Evolutionary conservation across 2,797 vertebrate species (phyloP).

Genomic region (Sebastes wilsoni): DNA sequence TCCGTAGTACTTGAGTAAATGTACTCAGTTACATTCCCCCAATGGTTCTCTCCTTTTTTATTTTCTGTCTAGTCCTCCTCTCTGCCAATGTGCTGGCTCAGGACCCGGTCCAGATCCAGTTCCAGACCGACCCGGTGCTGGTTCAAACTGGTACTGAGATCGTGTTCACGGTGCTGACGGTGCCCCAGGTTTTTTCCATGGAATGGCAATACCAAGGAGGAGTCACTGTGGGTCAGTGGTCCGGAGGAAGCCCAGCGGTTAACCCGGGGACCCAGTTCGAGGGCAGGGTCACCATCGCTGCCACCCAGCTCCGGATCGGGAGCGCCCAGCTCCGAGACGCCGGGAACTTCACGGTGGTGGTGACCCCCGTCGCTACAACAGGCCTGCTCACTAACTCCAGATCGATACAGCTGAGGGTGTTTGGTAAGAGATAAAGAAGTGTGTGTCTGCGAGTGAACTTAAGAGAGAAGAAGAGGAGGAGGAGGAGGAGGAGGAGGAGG

Average conservation of each 20-base stretch:
- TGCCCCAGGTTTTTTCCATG: constrained; percentile 58
- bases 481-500: too few species aligned
- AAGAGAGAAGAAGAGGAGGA: background rate
- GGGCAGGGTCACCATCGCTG: constrained; percentile 70
- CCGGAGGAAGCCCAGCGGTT: rapidly evolving
- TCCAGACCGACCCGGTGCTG: constrained; percentile 71
- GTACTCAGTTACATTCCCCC: background rate
- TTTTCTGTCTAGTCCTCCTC: constrained; percentile 45
- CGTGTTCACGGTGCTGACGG: constrained; percentile 69
- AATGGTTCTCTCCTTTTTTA: background rate
- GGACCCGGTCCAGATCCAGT: constrained; percentile 69
- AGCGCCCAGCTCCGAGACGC: constrained; percentile 68
- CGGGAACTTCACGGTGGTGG: constrained; percentile 75
- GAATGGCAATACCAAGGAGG: constrained; percentile 65
- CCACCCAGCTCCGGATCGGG: constrained; percentile 73
- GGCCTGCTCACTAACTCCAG: constrained; percentile 59
- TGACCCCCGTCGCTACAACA: constrained; percentile 58
- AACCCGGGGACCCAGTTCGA: constrained; percentile 61
- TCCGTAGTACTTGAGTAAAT: background rate
- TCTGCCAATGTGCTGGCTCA: constrained; percentile 58
- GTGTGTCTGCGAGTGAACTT: background rate
- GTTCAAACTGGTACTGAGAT: constrained; percentile 56
- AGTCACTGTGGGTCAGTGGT: constrained; percentile 69
- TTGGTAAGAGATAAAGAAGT: constrained; percentile 72
- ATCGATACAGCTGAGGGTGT: constrained; percentile 75